phyloP scores from a whole-genome alignment of 2,113 vertebrate species.

The Bujurquina vittata region DNA sequence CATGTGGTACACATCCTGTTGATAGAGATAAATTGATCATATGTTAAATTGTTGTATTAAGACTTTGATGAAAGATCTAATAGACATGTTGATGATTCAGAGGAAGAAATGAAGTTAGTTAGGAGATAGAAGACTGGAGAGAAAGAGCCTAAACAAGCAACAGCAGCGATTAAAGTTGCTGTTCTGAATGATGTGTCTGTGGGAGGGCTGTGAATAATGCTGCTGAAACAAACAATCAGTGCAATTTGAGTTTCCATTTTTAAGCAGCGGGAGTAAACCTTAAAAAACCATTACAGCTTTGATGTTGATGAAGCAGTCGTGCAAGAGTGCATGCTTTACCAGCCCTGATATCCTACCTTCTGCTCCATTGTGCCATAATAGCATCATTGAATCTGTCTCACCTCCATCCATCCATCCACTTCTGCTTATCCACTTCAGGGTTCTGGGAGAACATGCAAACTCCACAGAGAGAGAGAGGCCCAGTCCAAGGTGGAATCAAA shows the following conservation, averaged over 20 bases:
- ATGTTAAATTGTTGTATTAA: neutral
- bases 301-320: neutral
- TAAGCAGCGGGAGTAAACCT: neutral
- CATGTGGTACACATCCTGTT: neutral
- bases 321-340: neutral
- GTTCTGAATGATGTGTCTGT: neutral
- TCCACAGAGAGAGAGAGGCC: no score
- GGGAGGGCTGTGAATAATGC: no score
- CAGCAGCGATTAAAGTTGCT: no score
- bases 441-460: no score
- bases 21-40: neutral
- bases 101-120: neutral
- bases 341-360: neutral
- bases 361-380: no score
- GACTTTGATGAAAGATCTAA: neutral
- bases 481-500: no score
- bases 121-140: neutral
- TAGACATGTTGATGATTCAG: neutral
- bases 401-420: no score
- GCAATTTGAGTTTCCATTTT: neutral
- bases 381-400: neutral
- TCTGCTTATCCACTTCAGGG: no score
- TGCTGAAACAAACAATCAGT: no score
- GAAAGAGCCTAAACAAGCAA: neutral
- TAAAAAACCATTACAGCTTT: neutral